Base-by-base conservation (phyloP, 2,113 vertebrate genomes). In the Thunnus maccoyii region DNA sequence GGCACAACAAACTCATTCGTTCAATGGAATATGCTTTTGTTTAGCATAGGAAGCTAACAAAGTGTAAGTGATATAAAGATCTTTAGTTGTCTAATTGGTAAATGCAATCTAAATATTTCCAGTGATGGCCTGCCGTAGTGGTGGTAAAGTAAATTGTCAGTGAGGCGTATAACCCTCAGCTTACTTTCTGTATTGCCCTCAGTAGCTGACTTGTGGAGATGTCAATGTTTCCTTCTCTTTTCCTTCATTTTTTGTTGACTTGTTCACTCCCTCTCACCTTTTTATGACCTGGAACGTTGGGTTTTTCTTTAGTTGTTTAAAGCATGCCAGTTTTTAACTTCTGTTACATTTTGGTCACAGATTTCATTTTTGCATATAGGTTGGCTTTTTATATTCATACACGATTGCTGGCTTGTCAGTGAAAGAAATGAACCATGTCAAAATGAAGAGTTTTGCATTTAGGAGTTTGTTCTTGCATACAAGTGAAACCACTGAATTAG, bases 281-380 rank as follows among this genome's bases (percentile, higher is more conserved):
- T 41, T 9, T 51, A 48, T 47, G 30, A 75, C 76, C 84, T 69
- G 57, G 48, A 81, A 70, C 52, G 44, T 73, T 30, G 66, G 58
- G 22, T 36, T 90, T 22, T 72, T 73, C 50, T 76, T 77, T 76
- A 62, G 64, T 85, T 80, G 72, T 87, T 54, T 80, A 67, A 88
- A 83, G 78, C 84, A 82, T 88, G 83, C 78, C 82, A 74, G 56
- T 73, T 89, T 82, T 88, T 70, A 72, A 86, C 57, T 71, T 83
- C 68, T 87, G 79, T 92, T 90, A 86, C 78, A 76, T 62, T 89
- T 83, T 75, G 48, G 82, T 91, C 87, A 84, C 81, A 52, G 54
- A 88, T 86, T 91, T 85, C 22, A 81, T 55, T 47, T 55, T 58
- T 76, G 20, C 48, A 8, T 67, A 22, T 70, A 60, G 51, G 58